Conservation (phyloP, 2,797 vertebrate genomes). For the Phrynocephalus vlangalii region DNA sequence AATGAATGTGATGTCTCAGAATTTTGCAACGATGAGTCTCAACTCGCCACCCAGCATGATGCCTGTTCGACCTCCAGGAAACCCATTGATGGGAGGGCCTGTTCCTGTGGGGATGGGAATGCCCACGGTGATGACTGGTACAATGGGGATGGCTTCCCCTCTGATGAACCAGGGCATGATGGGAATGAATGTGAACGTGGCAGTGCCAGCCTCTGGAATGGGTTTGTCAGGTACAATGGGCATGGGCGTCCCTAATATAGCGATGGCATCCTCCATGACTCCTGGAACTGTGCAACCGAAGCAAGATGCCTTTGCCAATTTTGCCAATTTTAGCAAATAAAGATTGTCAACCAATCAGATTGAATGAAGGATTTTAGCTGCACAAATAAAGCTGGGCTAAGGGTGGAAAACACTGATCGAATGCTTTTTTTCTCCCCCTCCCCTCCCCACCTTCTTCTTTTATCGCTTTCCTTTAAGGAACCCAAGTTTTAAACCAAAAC, state of each 20-base stretch:
- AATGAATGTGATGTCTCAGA: slow-evolving; percentile 88
- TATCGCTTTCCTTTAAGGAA: slow-evolving; percentile 74
- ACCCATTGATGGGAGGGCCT: slow-evolving; percentile 84
- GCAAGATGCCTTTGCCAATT: slow-evolving; percentile 98
- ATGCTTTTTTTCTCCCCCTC: slow-evolving; percentile 61
- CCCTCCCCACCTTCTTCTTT: slow-evolving; percentile 58
- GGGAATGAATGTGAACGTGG: slow-evolving; percentile 81
- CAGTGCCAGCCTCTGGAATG: slow-evolving; percentile 83
- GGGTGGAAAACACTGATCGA: slow-evolving; percentile 79
- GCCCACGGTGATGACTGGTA: slow-evolving; percentile 78
- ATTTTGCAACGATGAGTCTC: slow-evolving; percentile 90
- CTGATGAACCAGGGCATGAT: slow-evolving; percentile 82
- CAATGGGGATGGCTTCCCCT: slow-evolving; percentile 79
- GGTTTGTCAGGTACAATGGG: slow-evolving; percentile 83
- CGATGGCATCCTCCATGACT: slow-evolving; percentile 82
- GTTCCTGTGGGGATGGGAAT: slow-evolving; percentile 83
- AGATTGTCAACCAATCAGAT: slow-evolving; percentile 75
- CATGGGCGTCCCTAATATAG: slow-evolving; percentile 83
- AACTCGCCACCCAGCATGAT: slow-evolving; percentile 83
- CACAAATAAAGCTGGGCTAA: slow-evolving; percentile 77
- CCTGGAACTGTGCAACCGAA: slow-evolving; percentile 89
- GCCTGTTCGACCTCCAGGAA: slow-evolving; percentile 79
- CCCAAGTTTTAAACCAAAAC: slow-evolving; percentile 65
- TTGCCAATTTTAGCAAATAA: slow-evolving; percentile 99
- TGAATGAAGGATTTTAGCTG: slow-evolving; percentile 84